These are phyloP conservation scores for Magallana gigas DNA, from an alignment of 1,140 invertebrate genomes.

Conservation along the genomic window DNA sequence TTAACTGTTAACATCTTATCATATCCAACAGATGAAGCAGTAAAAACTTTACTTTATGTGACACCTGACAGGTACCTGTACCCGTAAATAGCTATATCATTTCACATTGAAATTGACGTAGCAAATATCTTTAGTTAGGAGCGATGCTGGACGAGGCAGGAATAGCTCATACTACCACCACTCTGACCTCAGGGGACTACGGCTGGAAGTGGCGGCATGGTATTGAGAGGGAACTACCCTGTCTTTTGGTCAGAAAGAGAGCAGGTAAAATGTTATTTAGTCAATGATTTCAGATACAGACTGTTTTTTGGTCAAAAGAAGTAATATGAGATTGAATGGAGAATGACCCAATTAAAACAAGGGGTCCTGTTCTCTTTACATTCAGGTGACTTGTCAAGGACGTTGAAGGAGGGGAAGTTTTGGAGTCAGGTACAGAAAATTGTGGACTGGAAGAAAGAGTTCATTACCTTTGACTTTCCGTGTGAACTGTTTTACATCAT, in stretches of 20 bases:
- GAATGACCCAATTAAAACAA: background rate
- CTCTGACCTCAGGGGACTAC: constrained; percentile 62
- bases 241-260: constrained; percentile 65
- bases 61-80: background rate
- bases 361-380: background rate
- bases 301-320: background rate
- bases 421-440: constrained; percentile 66
- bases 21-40: too few species aligned
- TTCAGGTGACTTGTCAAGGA: constrained; percentile 66
- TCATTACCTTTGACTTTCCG: constrained; percentile 45
- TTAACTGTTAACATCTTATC: too few species aligned
- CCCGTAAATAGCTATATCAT: background rate
- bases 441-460: constrained; percentile 59
- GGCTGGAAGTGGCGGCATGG: constrained; percentile 61
- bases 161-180: constrained; percentile 55
- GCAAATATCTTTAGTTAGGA: constrained; percentile 53
- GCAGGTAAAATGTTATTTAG: constrained; percentile 54
- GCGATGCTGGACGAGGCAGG: constrained; percentile 53
- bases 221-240: constrained; percentile 58
- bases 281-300: background rate
- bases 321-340: background rate
- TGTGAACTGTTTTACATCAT: constrained; percentile 63
- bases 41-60: too few species aligned
- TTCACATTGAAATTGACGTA: background rate
- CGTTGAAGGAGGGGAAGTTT: constrained; percentile 66